These are phyloP conservation scores for Halcyon senegalensis DNA, from an alignment of 2,113 vertebrate species.

Conservation along the genomic window DNA sequence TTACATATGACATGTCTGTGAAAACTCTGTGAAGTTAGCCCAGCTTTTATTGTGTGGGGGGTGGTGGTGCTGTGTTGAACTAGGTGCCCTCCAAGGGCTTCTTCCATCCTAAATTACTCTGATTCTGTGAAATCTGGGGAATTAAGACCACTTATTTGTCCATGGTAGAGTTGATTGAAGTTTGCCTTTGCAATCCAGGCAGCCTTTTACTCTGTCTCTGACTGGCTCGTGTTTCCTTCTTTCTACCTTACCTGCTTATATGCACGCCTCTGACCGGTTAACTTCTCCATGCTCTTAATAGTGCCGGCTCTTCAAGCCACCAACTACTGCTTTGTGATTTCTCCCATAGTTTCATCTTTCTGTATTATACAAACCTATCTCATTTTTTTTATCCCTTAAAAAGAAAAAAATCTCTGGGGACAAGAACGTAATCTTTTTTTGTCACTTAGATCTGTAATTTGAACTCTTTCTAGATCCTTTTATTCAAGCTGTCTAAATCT, in stretches of 20 bases:
- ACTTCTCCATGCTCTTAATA: not conserved
- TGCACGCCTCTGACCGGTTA: not conserved
- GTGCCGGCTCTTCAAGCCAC: not conserved
- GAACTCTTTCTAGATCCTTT: slow-evolving; percentile 23
- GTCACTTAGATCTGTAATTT: slow-evolving; percentile 39
- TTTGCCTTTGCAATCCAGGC: not conserved
- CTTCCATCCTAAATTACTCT: not conserved
- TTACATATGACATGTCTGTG: not conserved
- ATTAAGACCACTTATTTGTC: not conserved
- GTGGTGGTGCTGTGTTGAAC: not conserved
- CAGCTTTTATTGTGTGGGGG: not conserved
- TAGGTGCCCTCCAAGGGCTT: not conserved
- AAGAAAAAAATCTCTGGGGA: not conserved
- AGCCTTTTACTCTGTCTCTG: not conserved
- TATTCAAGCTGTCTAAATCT: slow-evolving; percentile 49
- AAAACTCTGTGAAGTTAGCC: not conserved
- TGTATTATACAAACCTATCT: not conserved
- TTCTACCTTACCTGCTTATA: not conserved
- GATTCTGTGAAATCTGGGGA: not conserved
- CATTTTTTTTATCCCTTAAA: not conserved
- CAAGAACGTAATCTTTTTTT: not conserved
- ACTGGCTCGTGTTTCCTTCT: not conserved
- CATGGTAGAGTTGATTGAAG: not conserved
- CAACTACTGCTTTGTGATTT: not conserved
- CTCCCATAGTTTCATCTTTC: not conserved